A percentile compares a stretch with the other conserved stretches of the same genome.
Evolutionary conservation across 2,797 vertebrate species (phyloP).

Genomic region (Helarctos malayanus): DNA sequence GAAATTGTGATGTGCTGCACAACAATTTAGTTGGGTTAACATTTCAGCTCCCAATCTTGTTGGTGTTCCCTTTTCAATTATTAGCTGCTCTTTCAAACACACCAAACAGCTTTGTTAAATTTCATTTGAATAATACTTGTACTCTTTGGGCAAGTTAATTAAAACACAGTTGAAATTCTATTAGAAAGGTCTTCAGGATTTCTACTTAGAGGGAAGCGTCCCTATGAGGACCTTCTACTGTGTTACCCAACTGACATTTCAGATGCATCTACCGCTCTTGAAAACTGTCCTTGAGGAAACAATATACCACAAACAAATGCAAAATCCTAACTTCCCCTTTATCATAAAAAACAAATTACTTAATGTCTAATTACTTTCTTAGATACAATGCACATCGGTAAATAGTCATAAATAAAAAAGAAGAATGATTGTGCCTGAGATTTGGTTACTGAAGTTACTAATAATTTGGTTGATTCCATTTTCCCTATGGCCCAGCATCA

Average conservation of each 20-base stretch:
- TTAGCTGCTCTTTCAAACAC: slow-evolving; percentile 3
- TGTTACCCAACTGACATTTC: background rate
- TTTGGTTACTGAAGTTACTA: slow-evolving; percentile 54
- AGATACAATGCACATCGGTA: slow-evolving; percentile 41
- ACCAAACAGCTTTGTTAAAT: slow-evolving; percentile 11
- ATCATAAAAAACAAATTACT: slow-evolving; percentile 71
- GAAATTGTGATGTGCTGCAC: background rate
- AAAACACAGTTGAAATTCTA: slow-evolving; percentile 43
- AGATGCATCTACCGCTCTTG: slow-evolving; percentile 34
- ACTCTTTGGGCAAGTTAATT: slow-evolving; percentile 37
- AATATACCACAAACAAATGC: background rate
- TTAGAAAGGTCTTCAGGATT: slow-evolving; percentile 22
- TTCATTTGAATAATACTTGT: background rate
- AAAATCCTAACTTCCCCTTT: slow-evolving; percentile 31
- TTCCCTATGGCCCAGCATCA: background rate
- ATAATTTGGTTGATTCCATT: slow-evolving; percentile 47
- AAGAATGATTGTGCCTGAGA: slow-evolving; percentile 50
- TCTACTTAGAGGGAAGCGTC: background rate
- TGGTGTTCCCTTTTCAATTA: background rate
- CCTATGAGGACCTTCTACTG: background rate
- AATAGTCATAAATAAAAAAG: slow-evolving; percentile 43
- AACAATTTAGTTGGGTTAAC: background rate
- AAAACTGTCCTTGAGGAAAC: slow-evolving; percentile 63
- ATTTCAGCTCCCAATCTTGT: background rate
- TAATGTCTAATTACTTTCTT: slow-evolving; percentile 58